Conservation (phyloP, 2,888 invertebrate species). For the Minunthozetes semirufus region DNA sequence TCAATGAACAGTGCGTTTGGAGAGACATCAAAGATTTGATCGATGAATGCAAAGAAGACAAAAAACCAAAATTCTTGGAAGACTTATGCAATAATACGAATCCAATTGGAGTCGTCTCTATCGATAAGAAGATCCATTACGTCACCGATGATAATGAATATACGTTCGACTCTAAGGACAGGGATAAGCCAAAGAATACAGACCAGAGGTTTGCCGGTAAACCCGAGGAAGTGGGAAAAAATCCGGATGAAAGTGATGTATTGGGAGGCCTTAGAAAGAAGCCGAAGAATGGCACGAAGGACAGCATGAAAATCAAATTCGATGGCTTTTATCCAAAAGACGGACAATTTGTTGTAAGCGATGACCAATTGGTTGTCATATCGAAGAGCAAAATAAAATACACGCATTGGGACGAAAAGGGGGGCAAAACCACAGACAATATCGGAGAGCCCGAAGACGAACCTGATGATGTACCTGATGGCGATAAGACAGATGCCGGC, state of each 20-base stretch:
- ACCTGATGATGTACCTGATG: not conserved
- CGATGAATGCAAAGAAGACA: not conserved
- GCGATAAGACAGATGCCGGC: not conserved
- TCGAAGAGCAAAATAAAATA: not conserved
- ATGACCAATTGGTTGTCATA: not conserved
- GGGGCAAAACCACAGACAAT: not conserved
- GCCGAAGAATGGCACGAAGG: not conserved
- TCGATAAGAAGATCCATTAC: not conserved
- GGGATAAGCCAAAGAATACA: too few relatives aligned
- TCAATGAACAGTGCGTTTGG: constrained; percentile 25
- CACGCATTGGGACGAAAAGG: not conserved
- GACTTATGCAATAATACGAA: not conserved
- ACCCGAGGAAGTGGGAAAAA: too few relatives aligned
- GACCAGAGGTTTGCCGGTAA: too few relatives aligned
- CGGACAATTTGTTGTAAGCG: not conserved
- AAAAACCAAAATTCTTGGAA: not conserved
- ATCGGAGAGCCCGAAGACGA: not conserved
- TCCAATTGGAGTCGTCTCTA: not conserved
- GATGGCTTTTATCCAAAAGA: constrained; percentile 1
- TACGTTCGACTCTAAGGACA: too few relatives aligned
- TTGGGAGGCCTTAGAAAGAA: too few relatives aligned
- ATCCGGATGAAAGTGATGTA: too few relatives aligned
- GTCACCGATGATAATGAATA: too few relatives aligned
- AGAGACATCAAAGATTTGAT: constrained; percentile 3
- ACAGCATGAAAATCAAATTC: not conserved